Base-by-base conservation (phyloP, 2,113 vertebrate genomes). In the Lota lota region DNA sequence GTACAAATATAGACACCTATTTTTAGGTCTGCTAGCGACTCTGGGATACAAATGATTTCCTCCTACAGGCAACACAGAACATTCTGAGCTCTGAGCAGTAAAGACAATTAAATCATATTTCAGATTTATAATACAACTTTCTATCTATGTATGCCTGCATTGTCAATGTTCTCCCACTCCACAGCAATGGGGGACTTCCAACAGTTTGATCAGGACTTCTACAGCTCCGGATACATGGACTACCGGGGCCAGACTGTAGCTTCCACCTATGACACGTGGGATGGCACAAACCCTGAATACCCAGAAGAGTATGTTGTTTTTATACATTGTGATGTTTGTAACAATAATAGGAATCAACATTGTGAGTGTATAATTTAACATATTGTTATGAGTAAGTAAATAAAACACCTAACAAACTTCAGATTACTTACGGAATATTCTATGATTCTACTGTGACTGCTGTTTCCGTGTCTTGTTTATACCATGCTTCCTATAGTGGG, bases 141-240 rank as follows among this genome's bases (percentile, higher is more conserved):
- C 59, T 1, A 21, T 15, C 15, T 61, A 61, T 22, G 14, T 22
- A 3, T 22, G 10, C 21, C 20, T 15, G 21, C 59, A 22, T 22
- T 16, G 4, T 22, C 21, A 6, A 3, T 22, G 4, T 5, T 60
- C 19, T 59, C 57, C 57, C 19, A 65, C 68, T 94, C 92, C 79
- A 47, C 7, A 33, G 28, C 28, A 5, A 95, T 96, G 95, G 90
- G 91, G 36, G 85, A 91, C 72, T 89, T 93, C 5, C 89, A 89
- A 22, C 90, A 92, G 81, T 89, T 91, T 83, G 89, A 94, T 19
- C 57, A 85, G 4, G 93, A 95, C 73, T 97, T 97, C 87, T 97
- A 95, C 84, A 93, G 94, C 59, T 94, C 94, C 64, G 90, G 90
- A 77, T 97, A 95, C 73, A 88, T 92, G 47, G 92, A 95, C 22